These are phyloP conservation scores for Brachyrhaphis roseni DNA, from an alignment of 2,797 vertebrate species.

Conservation along the genomic window DNA sequence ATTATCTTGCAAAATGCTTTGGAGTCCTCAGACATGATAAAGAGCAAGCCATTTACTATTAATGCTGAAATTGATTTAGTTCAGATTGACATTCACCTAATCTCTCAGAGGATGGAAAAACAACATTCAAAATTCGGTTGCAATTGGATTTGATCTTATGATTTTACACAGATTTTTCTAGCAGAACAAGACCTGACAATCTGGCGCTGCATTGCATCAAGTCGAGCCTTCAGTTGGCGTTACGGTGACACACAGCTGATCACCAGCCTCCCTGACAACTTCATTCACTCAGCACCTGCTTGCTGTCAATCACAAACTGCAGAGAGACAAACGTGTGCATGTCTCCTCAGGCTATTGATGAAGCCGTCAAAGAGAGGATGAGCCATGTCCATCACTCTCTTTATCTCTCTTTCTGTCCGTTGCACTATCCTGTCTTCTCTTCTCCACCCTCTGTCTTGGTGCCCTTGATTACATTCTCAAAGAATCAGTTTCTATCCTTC, in stretches of 20 bases:
- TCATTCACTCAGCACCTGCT: conserved; percentile 85
- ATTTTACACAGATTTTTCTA: conserved; percentile 28
- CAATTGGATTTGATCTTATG: neutral
- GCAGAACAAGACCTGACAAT: conserved; percentile 82
- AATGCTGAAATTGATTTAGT: neutral
- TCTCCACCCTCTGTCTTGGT: conserved; percentile 24
- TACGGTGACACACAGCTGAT: conserved; percentile 76
- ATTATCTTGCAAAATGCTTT: neutral
- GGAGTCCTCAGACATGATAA: neutral
- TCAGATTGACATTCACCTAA: neutral
- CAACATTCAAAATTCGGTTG: neutral
- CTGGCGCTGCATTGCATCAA: conserved; percentile 68
- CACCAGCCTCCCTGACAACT: conserved; percentile 82
- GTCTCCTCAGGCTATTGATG: conserved; percentile 81
- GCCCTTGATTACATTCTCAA: conserved; percentile 62
- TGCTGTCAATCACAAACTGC: conserved; percentile 82
- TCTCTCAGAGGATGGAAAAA: neutral
- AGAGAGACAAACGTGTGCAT: conserved; percentile 27
- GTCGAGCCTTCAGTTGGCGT: conserved; percentile 77
- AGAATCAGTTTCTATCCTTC: conserved; percentile 41
- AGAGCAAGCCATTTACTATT: neutral
- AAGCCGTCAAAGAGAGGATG: conserved; percentile 82
- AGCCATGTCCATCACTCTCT: conserved; percentile 80
- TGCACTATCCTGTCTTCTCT: conserved; percentile 43
- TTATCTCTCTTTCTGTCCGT: conserved; percentile 61